Base-by-base conservation (phyloP, 2,113 vertebrate species). In the Anas platyrhynchos region DNA sequence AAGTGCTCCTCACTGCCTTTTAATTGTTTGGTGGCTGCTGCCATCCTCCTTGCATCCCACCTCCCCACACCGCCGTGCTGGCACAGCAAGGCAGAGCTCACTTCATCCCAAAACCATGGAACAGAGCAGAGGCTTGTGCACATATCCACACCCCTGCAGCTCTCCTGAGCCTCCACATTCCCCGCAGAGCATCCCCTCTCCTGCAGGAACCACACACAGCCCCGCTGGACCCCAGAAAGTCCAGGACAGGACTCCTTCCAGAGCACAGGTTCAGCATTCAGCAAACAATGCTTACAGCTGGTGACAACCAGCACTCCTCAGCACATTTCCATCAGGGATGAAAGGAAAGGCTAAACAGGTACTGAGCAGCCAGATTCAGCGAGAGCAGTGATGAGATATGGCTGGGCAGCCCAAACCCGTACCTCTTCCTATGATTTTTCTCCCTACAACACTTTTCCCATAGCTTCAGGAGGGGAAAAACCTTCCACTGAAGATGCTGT, bases 31-130 rank as follows among this genome's bases (percentile, higher is more conserved):
- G 29, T 32, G 58, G 21, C 38, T 54, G 32, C 16, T 62, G 32
- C 48, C 34, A 77, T 13, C 3, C 5, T 20, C 15, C 31, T 7
- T 54, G 23, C 10, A 27, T 5, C 6, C 26, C 2, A 1, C 23
- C 36, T 75, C 50, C 32, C 1, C 0, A 25, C 36, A n/a, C 7
- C 18, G 31, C 9, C 13, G 11, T 4, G 50, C 34, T 48, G 75
- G 34, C 38, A 36, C 10, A n/a, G 36, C 43, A 77, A 69, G 88
- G 55, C 43, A 27, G 21, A 75, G 43, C 46, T 82, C 46, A 78
- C 7, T 5, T 62, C 8, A 2, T 43, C 26, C 1, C 0, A 75
- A 82, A 58, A 7, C 0, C 16, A 29, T 7, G 5, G 9, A 56
- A 4, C 55, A 56, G 9, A 36, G 25, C 61, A 63, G 23, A 63